Base-by-base conservation (phyloP, 2,888 invertebrate species). In the Netelia inedita region DNA sequence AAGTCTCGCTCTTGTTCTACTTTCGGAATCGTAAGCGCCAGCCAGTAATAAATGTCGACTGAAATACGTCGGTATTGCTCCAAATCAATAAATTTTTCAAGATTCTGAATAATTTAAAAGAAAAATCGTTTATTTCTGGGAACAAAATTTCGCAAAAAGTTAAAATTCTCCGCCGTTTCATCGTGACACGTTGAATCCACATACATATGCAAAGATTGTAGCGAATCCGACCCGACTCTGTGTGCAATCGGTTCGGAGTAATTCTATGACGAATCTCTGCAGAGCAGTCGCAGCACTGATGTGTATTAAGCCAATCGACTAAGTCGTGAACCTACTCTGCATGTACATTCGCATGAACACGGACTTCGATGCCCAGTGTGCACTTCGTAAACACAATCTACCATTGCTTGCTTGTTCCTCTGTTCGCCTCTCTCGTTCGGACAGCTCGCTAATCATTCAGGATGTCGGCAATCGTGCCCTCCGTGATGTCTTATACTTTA, bases 381-480 rank as follows among this genome's bases (percentile, higher is more conserved):
- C 66, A 74, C 76, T 61, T 63, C 66, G 79, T 71, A 87, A 80
- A 72, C 82, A 86, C 78, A 82, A 84, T 82, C 76, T 74, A 71
- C 73, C 84, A 71, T 80, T 82, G 79, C 66, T 80, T 78, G 76
- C 68, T 81, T 82, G 82, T 74, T 59, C 59, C 75, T 75, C 75
- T 74, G 50, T 59, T 79, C 68, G 74, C 81, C 19, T 66, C 66
- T 46, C 81, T 69, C 68, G 73, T 80, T 69, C 79, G 75, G 76
- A 72, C 79, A 73, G 85, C 79, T 71, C 81, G 87, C 86, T 88
- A 88, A 88, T 88, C 79, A 75, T 79, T 83, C 89, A 86, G 89
- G 88, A 89, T 88, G 88, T 86, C 83, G 85, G 87, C 87, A 89
- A 89, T 89, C 85, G 86, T 79, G 79, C 73, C 57, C 79, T 71